A percentile compares a stretch with the other conserved stretches of the same genome.
Conservation (phyloP, 2,888 invertebrate species). For the Drosophila nigricruria region DNA sequence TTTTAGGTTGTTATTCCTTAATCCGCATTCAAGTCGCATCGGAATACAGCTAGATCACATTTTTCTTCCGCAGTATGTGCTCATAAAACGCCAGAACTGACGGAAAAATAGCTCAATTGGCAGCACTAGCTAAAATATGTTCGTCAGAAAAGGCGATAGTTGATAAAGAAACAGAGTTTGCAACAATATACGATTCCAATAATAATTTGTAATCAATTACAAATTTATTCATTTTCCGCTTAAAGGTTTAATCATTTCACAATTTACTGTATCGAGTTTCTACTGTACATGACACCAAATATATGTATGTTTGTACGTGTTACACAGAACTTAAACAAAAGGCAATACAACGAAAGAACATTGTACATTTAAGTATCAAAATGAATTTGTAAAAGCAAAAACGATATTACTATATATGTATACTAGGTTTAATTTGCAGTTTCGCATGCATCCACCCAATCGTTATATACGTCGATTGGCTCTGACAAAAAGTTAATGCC, state of each 20-base stretch:
- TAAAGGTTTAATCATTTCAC: background rate
- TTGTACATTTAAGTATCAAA: conserved; percentile 5
- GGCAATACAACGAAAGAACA: background rate
- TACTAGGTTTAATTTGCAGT: conserved; percentile 90
- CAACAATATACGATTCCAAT: too few relatives aligned
- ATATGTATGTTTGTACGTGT: background rate
- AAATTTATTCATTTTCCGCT: background rate
- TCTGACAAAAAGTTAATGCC: conserved; percentile 98
- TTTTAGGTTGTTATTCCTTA: too few relatives aligned
- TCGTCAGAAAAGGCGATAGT: too few relatives aligned
- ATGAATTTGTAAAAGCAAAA: conserved; percentile 3
- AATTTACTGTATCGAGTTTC: background rate
- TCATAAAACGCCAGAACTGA: too few relatives aligned
- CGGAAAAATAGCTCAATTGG: too few relatives aligned
- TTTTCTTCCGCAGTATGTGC: too few relatives aligned
- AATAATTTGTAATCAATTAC: background rate
- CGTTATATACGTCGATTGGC: conserved; percentile 99
- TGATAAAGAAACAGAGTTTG: background rate
- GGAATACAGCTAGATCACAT: too few relatives aligned
- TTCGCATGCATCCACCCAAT: conserved; percentile 99
- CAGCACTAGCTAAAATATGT: too few relatives aligned
- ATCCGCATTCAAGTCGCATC: too few relatives aligned
- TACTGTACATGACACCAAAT: conserved; percentile 1
- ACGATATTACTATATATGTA: background rate
- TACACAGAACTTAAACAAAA: conserved; percentile 1